phyloP scores from a whole-genome alignment of 2,113 vertebrate genomes.

The Calcarius ornatus region DNA sequence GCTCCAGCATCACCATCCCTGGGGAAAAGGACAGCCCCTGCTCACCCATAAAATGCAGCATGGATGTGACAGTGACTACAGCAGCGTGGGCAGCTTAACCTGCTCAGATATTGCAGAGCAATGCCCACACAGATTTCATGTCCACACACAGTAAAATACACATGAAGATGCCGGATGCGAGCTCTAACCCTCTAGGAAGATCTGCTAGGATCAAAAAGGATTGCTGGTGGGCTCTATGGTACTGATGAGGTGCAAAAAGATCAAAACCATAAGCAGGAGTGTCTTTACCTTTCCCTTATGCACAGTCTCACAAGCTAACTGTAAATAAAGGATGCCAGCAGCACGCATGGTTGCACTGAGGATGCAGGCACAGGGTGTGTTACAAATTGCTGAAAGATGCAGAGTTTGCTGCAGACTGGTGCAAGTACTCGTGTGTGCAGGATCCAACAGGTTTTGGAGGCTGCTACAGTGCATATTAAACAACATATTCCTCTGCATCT shows the following conservation, averaged over 20 bases:
- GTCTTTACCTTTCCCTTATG: neutral
- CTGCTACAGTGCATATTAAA: neutral
- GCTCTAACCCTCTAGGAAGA: neutral
- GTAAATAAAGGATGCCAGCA: neutral
- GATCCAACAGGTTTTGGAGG: neutral
- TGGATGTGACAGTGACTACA: neutral
- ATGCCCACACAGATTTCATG: neutral
- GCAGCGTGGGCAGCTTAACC: neutral
- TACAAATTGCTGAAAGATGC: neutral
- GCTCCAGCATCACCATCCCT: neutral
- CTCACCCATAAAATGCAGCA: neutral
- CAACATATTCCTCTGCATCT: neutral
- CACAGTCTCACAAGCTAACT: neutral
- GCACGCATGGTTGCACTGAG: fast-evolving
- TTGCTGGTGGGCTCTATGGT: neutral
- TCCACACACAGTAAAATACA: neutral
- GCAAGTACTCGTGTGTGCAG: neutral
- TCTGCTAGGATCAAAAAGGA: neutral
- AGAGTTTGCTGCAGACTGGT: neutral
- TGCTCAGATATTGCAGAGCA: neutral
- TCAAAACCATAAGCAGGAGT: neutral
- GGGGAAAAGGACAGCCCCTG: neutral
- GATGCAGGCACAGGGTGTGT: fast-evolving
- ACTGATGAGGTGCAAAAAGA: neutral
- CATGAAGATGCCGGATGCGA: fast-evolving